Evolutionary conservation across 2,888 invertebrate species (phyloP).

Genomic region (Auanema sp.): DNA sequence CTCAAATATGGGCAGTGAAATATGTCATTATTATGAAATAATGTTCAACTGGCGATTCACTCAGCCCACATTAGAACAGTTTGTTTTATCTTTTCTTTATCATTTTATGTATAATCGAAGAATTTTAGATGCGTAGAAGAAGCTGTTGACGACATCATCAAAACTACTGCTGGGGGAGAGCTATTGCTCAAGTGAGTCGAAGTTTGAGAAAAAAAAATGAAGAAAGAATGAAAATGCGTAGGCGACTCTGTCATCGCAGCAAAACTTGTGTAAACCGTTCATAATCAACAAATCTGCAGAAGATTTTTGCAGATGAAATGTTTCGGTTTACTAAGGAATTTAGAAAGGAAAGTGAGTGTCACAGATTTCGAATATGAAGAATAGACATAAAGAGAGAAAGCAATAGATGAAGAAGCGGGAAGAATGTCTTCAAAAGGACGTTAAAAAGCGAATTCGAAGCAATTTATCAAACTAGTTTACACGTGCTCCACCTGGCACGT

Average conservation of each 20-base stretch:
- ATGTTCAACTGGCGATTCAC: no score
- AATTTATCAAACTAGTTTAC: no score
- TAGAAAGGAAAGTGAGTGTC: neutral
- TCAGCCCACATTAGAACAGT: no score
- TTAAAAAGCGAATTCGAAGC: no score
- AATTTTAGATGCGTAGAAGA: slow-evolving; percentile 20
- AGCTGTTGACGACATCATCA: slow-evolving; percentile 36
- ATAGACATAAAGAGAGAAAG: slow-evolving; percentile 4
- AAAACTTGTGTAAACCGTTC: neutral
- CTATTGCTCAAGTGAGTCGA: slow-evolving; percentile 33
- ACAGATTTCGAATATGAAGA: neutral
- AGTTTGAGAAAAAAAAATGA: neutral
- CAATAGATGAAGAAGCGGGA: no score
- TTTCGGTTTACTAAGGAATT: neutral
- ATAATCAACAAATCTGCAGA: neutral
- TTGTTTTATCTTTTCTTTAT: no score
- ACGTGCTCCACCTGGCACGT: no score
- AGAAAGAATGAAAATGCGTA: slow-evolving; percentile 2
- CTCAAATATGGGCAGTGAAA: no score
- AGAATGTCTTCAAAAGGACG: no score
- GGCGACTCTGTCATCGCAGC: slow-evolving; percentile 1
- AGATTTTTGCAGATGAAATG: no score
- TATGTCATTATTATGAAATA: no score
- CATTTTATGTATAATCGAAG: neutral
- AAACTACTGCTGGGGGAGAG: slow-evolving; percentile 39